Conservation (phyloP, 2,888 invertebrate genomes). For the Uropetala carovei region DNA sequence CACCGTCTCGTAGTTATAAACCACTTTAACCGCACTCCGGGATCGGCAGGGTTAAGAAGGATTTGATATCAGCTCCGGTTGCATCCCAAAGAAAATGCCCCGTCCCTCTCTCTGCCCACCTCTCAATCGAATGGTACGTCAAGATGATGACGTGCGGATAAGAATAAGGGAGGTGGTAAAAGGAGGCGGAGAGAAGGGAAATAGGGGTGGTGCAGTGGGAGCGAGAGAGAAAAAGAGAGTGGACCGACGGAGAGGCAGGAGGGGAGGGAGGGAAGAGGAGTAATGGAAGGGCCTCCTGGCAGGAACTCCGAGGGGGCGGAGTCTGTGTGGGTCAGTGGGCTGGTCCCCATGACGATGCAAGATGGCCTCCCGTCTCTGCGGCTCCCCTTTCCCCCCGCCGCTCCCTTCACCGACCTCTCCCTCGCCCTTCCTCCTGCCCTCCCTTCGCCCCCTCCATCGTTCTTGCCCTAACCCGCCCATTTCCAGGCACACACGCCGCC, state of each 20-base stretch:
- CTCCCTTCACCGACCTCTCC: not conserved
- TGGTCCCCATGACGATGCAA: slow-evolving; percentile 65
- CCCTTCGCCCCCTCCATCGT: not conserved
- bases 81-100: slow-evolving; percentile 10
- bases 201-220: no score
- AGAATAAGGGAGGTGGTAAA: not conserved
- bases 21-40: not conserved
- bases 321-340: slow-evolving; percentile 63
- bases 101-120: slow-evolving; percentile 25
- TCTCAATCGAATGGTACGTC: slow-evolving; percentile 54
- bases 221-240: not conserved
- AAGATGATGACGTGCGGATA: slow-evolving; percentile 52
- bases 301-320: slow-evolving; percentile 55
- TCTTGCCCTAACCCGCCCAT: not conserved
- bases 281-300: slow-evolving; percentile 51
- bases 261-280: slow-evolving; percentile 6
- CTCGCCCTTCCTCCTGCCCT: not conserved
- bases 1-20: not conserved
- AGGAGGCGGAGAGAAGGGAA: not conserved
- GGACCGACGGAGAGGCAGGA: not conserved
- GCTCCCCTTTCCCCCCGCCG: slow-evolving; percentile 3
- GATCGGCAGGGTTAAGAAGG: not conserved
- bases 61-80: not conserved
- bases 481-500: slow-evolving; percentile 7
- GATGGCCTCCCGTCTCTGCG: slow-evolving; percentile 56